Base-by-base conservation (phyloP, 2,888 invertebrate genomes). In the Drosophila trichaetosa region DNA sequence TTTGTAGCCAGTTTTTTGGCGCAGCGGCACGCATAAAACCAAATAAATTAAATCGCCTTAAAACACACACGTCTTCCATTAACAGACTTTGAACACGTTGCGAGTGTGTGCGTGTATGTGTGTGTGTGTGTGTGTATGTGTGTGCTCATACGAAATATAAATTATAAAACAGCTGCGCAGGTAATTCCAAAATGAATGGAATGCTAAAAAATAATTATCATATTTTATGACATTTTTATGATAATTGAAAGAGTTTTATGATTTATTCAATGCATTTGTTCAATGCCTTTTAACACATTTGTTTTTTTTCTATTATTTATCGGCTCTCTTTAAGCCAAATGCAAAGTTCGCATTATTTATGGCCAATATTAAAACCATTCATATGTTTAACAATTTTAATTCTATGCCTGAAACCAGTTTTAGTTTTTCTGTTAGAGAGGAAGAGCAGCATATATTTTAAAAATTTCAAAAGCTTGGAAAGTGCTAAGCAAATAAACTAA, bases 41-140 rank as follows among this genome's bases (percentile, higher is more conserved):
- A 64, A 70, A 77, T 75, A 53, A 56, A 71, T 78, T 71, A 71
- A 71, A 61, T 53, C n/a, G 31, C 36, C 29, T 65, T 52, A 56
- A 40, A 51, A 27, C 38, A 36, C 60, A 42, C 48, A 13, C 40
- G 34, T 46, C 16, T 46, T 46, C 46, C 46, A 24, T 46, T 27
- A 24, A 24, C 46, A 46, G 16, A 24, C 8, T 16, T 46, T 16
- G 24, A 16, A 33, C 42, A 24, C 29, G 40, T 40, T 54, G 53
- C 59, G 40, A 40, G 8, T 36, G 48, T 40, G 21, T 24, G 27
- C 21, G 24, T 53, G 34, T 29, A n/a, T 24, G 24, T 40, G 27
- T 36, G n/a, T 46, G 29, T 24, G 27, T n/a, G 18, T 31, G 27
- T 4, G 27, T 27, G 27, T 27, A n/a, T n/a, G 21, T 51, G 46